These are phyloP conservation scores for Epinotia demarniana DNA, from an alignment of 2,888 invertebrate genomes.

Conservation along the genomic window DNA sequence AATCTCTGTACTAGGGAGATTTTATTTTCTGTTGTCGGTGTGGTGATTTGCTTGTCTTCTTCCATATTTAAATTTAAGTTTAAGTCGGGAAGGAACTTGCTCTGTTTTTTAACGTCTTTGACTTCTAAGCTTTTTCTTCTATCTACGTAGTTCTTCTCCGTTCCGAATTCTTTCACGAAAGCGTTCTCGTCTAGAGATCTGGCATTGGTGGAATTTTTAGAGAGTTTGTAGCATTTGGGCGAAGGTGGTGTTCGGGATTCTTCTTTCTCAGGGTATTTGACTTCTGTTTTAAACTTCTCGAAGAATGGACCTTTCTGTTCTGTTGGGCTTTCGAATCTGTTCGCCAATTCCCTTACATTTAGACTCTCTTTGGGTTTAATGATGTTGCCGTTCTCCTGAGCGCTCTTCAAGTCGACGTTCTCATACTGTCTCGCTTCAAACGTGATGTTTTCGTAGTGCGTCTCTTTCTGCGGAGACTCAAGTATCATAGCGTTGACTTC, in stretches of 20 bases:
- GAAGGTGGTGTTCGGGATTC: constrained; percentile 83
- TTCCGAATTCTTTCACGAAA: constrained; percentile 88
- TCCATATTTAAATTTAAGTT: constrained; percentile 75
- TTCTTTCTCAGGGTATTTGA: constrained; percentile 72
- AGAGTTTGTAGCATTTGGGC: constrained; percentile 83
- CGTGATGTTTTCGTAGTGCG: constrained; percentile 70
- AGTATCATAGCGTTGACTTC: constrained; percentile 83
- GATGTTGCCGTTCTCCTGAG: constrained; percentile 69
- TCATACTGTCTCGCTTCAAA: constrained; percentile 68
- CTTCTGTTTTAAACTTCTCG: constrained; percentile 77
- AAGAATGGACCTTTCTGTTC: constrained; percentile 85
- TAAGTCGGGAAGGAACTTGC: constrained; percentile 80
- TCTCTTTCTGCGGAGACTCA: constrained; percentile 67
- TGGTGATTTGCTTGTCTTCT: constrained; percentile 69
- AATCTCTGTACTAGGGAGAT: constrained; percentile 85
- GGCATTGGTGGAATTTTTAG: constrained; percentile 86
- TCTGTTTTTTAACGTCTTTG: constrained; percentile 84
- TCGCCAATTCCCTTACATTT: constrained; percentile 86
- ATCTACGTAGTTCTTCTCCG: constrained; percentile 62
- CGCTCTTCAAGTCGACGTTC: constrained; percentile 67
- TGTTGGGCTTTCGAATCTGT: constrained; percentile 86
- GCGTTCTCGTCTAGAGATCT: constrained; percentile 90
- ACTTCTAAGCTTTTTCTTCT: constrained; percentile 87
- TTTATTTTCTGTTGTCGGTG: constrained; percentile 86
- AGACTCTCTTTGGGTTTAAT: constrained; percentile 59